These are phyloP conservation scores for Climacteris rufus DNA, from an alignment of 2,113 vertebrate genomes.

Conservation along the genomic window DNA sequence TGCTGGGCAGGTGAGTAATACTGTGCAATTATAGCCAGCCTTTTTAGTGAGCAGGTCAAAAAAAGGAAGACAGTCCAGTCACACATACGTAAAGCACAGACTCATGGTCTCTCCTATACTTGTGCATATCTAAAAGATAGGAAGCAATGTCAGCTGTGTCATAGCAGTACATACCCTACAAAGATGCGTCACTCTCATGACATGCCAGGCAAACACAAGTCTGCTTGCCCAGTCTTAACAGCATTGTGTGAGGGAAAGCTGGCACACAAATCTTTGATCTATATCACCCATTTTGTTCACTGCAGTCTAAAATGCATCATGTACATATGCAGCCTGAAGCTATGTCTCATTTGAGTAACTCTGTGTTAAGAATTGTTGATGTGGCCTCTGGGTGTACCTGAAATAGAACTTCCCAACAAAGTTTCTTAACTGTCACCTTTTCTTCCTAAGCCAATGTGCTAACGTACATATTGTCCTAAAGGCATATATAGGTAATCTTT, in stretches of 20 bases:
- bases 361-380: neutral
- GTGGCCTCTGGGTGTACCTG: neutral
- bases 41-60: neutral
- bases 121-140: rapidly evolving
- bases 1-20: conserved; percentile 91
- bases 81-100: neutral
- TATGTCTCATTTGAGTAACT: neutral
- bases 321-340: neutral
- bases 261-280: neutral
- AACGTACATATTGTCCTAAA: neutral
- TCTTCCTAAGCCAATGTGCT: neutral
- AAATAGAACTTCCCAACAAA: neutral
- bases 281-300: neutral
- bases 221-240: neutral
- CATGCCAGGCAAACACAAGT: neutral
- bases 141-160: neutral
- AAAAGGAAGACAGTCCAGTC: neutral
- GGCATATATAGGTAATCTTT: neutral
- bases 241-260: neutral
- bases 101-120: neutral
- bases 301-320: neutral
- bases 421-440: neutral
- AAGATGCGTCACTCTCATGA: neutral
- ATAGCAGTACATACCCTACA: neutral
- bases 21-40: neutral